Conservation (phyloP, 2,797 vertebrate genomes). For the Sparidentex hasta region DNA sequence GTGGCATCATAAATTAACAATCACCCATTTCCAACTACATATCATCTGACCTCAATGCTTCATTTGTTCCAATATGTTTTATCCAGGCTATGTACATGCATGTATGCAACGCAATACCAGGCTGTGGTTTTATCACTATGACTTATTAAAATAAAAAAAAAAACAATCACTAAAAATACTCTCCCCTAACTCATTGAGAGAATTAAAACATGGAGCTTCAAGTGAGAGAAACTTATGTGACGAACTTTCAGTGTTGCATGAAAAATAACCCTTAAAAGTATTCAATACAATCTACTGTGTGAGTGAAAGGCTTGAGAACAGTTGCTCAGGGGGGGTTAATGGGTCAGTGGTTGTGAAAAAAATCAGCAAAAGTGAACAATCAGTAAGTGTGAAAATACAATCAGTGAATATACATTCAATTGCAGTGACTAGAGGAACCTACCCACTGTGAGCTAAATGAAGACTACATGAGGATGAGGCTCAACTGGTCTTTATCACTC, state of each 20-base stretch:
- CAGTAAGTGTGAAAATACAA: conserved; percentile 70
- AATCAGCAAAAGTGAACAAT: conserved; percentile 59
- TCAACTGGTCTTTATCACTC: conserved; percentile 39
- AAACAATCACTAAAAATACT: conserved; percentile 53
- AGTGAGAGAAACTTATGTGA: conserved; percentile 63
- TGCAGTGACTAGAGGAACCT: conserved; percentile 59
- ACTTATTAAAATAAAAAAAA: conserved; percentile 26
- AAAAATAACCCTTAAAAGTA: conserved; percentile 45
- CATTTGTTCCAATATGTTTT: conserved; percentile 61
- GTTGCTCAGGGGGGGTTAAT: not conserved
- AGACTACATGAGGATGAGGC: conserved; percentile 25
- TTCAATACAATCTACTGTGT: conserved; percentile 24
- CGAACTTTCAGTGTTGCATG: conserved; percentile 67
- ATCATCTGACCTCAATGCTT: conserved; percentile 58
- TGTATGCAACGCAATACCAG: conserved; percentile 40
- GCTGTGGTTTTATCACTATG: conserved; percentile 58
- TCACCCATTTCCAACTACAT: conserved; percentile 68
- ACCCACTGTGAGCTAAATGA: conserved; percentile 41
- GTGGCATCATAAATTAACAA: conserved; percentile 85
- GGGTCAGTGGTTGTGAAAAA: conserved; percentile 36
- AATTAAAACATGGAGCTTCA: conserved; percentile 70
- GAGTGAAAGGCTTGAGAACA: conserved; percentile 21
- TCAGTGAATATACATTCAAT: conserved; percentile 81
- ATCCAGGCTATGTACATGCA: conserved; percentile 76
- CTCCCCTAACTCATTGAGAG: conserved; percentile 61